Percentiles rank a stretch among this genome's conserved stretches.
Conservation (phyloP, 2,113 vertebrate genomes). For the Dipodomys spectabilis region DNA sequence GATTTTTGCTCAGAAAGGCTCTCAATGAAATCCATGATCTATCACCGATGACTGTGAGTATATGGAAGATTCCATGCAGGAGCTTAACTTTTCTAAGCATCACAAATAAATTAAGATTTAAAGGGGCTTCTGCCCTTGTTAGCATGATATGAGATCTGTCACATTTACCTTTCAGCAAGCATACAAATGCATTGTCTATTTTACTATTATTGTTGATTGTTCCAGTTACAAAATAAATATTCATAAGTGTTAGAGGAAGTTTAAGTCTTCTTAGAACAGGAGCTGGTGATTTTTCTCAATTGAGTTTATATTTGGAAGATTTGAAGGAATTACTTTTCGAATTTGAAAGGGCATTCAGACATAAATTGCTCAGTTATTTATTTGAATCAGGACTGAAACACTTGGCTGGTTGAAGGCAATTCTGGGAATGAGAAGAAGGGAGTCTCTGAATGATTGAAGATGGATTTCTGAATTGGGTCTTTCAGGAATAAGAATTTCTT, state of each 20-base stretch:
- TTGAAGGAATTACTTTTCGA: constrained; percentile 13
- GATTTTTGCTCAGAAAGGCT: neutral
- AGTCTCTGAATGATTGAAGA: constrained; percentile 42
- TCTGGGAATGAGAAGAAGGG: constrained; percentile 66
- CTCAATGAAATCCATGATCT: neutral
- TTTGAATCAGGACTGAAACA: constrained; percentile 65
- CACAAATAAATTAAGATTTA: neutral
- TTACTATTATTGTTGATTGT: neutral
- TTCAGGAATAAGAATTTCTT: constrained; percentile 64
- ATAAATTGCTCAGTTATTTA: constrained; percentile 70
- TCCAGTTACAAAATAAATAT: constrained; percentile 51
- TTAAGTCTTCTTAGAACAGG: neutral
- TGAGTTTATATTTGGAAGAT: constrained; percentile 43
- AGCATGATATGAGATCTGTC: neutral
- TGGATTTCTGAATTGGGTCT: constrained; percentile 71
- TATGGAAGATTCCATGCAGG: neutral
- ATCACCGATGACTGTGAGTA: neutral
- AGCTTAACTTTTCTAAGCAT: neutral
- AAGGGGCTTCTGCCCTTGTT: neutral
- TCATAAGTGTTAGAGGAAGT: neutral
- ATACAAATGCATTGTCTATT: neutral
- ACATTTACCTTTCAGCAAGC: neutral
- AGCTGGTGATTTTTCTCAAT: constrained; percentile 27
- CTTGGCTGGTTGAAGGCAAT: constrained; percentile 58
- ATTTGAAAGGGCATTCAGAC: constrained; percentile 49